Conservation (phyloP, 2,113 vertebrate genomes). For the Felis chaus region DNA sequence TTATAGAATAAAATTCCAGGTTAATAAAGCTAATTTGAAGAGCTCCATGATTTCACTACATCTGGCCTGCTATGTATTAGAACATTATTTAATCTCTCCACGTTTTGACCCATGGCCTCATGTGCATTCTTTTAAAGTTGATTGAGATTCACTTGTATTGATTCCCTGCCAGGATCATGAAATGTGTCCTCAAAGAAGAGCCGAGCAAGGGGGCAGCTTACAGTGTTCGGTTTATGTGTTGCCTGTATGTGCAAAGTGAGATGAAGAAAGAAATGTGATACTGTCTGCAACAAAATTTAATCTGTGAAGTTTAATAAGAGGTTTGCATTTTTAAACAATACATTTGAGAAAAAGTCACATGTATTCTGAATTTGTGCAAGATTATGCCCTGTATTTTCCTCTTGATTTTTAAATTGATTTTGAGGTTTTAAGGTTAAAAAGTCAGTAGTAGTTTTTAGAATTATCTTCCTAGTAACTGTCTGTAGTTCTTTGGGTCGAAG, state of each 20-base stretch:
- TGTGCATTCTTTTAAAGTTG: background rate
- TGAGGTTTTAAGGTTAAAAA: background rate
- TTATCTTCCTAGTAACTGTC: background rate
- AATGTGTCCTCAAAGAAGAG: background rate
- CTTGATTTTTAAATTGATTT: background rate
- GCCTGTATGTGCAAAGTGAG: background rate
- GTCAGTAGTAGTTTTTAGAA: background rate
- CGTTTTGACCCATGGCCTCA: background rate
- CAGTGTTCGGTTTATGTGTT: background rate
- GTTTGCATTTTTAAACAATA: background rate
- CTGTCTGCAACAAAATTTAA: background rate
- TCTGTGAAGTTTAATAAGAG: background rate
- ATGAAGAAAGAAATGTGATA: background rate
- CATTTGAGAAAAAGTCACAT: background rate
- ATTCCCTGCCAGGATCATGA: background rate
- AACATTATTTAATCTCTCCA: slow-evolving; percentile 31
- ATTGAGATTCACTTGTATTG: background rate
- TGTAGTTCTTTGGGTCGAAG: slow-evolving; percentile 15
- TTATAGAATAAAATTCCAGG: background rate
- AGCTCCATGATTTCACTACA: background rate
- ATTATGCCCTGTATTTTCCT: background rate
- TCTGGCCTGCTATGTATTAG: background rate
- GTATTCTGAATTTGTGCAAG: background rate
- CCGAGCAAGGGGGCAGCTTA: background rate
- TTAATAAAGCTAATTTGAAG: background rate